Base-by-base conservation (phyloP, 37 sponge, comb jelly and placozoan species). In the Beroe ovata region DNA sequence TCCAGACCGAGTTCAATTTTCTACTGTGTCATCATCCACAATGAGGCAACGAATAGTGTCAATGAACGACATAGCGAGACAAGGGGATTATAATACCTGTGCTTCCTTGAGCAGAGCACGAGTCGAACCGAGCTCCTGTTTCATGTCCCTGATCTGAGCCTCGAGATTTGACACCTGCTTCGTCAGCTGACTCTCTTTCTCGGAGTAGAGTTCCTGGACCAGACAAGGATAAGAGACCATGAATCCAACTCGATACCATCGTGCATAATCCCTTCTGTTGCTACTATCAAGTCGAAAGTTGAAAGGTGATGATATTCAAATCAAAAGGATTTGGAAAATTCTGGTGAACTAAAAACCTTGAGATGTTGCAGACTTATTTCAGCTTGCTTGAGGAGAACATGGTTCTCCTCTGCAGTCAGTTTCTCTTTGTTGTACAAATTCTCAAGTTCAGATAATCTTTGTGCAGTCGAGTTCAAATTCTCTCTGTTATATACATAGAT, bases 341-440 rank as follows among this genome's bases (percentile, higher is more conserved):
- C 59, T 58, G 59, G 59, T 58, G 11, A 58, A 16, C 59, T 58
- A n/a, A n/a, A n/a, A n/a, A 77, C 84, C 54, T 77, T 77, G 54
- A 77, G 84, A 26, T 77, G 84, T 26, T 77, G 84, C 25, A 77
- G 26, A 35, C 84, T 77, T 26, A 77, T 77, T 41, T 77, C 54
- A 33, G 84, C 84, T 25, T 77, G 84, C 84, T 77, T 77, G 4
- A 77, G 84, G 21, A 77, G 84, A 28, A 77, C 54, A 19, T 33
- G 14, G 28, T 77, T 77, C 54, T 77, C 54, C 8, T 77, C 84
- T 11, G 54, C 84, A 16, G 21, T 11, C 1, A 25, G 4, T 19
- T 77, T 77, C 84, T 77, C 84, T 26, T 42, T 42, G 25, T 77
- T 77, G 54, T 77, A 77, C 4, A 39, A n/a, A 2, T 77, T 35